Conservation (phyloP, 2,888 invertebrate genomes). For the Lagria hirta region DNA sequence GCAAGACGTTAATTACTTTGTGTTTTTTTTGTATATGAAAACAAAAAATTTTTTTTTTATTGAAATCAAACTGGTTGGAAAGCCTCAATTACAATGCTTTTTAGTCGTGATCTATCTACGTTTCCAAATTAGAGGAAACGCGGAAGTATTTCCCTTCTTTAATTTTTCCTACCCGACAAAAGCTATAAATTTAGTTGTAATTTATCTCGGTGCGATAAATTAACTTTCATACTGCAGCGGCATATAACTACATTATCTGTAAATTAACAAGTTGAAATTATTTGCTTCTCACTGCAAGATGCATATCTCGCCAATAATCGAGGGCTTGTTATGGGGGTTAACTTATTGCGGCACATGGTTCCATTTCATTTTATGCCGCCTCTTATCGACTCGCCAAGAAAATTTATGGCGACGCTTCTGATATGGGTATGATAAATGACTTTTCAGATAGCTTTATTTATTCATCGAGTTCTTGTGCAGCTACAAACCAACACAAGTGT, state of each 20-base stretch:
- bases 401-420: slow-evolving; percentile 59
- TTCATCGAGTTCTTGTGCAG: slow-evolving; percentile 57
- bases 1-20: too few species aligned
- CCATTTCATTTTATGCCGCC: slow-evolving; percentile 46
- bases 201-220: slow-evolving; percentile 16
- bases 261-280: slow-evolving; percentile 30
- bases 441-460: slow-evolving; percentile 64
- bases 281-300: slow-evolving; percentile 27
- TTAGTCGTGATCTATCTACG: too few species aligned
- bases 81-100: too few species aligned
- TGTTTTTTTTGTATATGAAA: too few species aligned
- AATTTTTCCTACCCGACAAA: slow-evolving; percentile 13
- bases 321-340: slow-evolving; percentile 44
- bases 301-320: slow-evolving; percentile 30
- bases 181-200: slow-evolving; percentile 17
- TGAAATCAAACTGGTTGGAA: too few species aligned
- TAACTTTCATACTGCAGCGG: slow-evolving; percentile 19
- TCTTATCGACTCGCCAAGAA: slow-evolving; percentile 49
- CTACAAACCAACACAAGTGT: slow-evolving; percentile 38
- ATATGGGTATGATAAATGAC: slow-evolving; percentile 62
- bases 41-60: too few species aligned
- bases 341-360: slow-evolving; percentile 48
- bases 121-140: too few species aligned
- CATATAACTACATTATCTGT: slow-evolving; percentile 25
- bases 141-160: slow-evolving; percentile 6